Percentiles rank a stretch among this genome's conserved stretches.
Evolutionary conservation across 2,797 vertebrate species (phyloP).

Genomic region (Cyprinella venusta): DNA sequence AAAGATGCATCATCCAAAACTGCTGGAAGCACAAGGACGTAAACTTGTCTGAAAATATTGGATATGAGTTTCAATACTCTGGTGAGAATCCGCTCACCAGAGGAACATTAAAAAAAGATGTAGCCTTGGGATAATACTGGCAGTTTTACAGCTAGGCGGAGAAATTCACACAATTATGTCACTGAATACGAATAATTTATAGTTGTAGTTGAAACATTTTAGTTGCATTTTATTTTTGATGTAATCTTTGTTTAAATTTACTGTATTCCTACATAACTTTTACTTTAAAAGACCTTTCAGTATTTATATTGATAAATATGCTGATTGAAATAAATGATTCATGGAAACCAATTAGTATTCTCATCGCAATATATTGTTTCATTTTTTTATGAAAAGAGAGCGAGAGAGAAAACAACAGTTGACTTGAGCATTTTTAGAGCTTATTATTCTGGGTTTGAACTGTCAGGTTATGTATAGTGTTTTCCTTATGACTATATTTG

Average conservation of each 20-base stretch:
- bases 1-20: conserved; percentile 24
- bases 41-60: conserved; percentile 24
- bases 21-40: conserved; percentile 6
- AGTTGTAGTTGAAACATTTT: conserved; percentile 1
- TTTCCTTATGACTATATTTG: not conserved
- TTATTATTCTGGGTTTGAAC: no score
- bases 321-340: not conserved
- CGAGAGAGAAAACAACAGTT: no score
- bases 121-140: conserved; percentile 8
- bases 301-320: not conserved
- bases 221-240: not conserved
- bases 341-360: not conserved
- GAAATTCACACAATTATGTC: not conserved
- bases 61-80: conserved; percentile 23
- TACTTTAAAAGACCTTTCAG: not conserved
- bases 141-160: not conserved
- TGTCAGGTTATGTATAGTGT: no score
- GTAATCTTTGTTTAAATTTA: not conserved
- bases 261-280: not conserved
- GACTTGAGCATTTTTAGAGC: no score
- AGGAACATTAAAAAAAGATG: conserved; percentile 12
- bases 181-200: not conserved
- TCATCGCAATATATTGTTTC: not conserved
- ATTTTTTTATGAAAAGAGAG: no score
- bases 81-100: not conserved